Conservation (phyloP, 2,113 vertebrate species). For the human (Homo sapiens) region DNA sequence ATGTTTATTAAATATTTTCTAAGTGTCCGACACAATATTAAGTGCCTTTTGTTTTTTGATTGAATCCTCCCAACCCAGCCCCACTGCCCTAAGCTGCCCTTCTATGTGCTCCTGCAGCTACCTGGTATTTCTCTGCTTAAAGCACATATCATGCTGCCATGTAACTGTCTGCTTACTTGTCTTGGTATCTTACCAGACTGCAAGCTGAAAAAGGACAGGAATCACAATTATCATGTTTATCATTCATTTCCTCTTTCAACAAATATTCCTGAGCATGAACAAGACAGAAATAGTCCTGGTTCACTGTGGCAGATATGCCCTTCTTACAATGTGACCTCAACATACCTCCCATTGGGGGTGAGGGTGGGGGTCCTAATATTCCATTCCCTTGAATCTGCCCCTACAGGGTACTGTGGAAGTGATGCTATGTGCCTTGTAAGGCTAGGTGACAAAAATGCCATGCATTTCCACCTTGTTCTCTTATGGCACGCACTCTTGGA, state of each 20-base stretch:
- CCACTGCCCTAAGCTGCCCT: neutral
- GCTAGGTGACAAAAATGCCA: neutral
- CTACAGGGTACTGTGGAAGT: neutral
- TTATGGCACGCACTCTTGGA: neutral
- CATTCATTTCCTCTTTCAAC: slow-evolving; percentile 41
- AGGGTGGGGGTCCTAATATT: neutral
- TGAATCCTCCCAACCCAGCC: neutral
- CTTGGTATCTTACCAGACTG: neutral
- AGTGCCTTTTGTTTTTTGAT: neutral
- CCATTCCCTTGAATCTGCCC: neutral
- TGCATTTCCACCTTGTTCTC: neutral
- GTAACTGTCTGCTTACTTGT: neutral
- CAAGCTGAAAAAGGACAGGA: neutral
- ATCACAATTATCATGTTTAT: neutral
- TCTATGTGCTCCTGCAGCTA: neutral
- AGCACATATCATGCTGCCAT: neutral
- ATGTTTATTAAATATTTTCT: slow-evolving; percentile 2
- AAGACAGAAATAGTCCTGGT: slow-evolving; percentile 5
- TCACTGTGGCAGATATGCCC: neutral
- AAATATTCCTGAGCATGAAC: slow-evolving; percentile 14
- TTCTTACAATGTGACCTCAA: slow-evolving; percentile 13
- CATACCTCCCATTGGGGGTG: neutral
- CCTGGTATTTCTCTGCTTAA: neutral
- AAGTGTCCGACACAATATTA: neutral
- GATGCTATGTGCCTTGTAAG: neutral